Evolutionary conservation across 2,888 invertebrate genomes (phyloP), one percentile per base, ranked within the genome.

Genomic region (Oligia strigilis): DNA sequence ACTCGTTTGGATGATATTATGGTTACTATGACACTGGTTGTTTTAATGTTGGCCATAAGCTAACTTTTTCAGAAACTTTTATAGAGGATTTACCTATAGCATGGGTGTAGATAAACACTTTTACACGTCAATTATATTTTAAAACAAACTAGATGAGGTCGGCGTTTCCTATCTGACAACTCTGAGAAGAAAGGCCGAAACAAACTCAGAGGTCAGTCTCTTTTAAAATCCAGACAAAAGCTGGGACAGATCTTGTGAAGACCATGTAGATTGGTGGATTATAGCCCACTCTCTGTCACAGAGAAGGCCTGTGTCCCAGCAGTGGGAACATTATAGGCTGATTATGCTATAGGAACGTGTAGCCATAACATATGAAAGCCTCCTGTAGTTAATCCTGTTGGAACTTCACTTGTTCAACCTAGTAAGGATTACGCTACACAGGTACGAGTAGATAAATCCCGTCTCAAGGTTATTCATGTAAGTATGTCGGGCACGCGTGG

Each of bases 381-480:
- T 65, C 11, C 3, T 5, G 40, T 40, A 40, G 40, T 40, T 29
- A 40, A 82, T 82, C 60, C 70, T 65, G 64, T 17, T 62, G 40
- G 70, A 66, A 78, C 70, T 71, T 73, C 70, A 55, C 36, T 52
- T 46, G 23, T 73, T 64, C 17, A 40, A 60, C 70, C 72, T 79
- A 64, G 52, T 72, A 46, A 65, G 62, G 64, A 43, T 83, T 79
- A 75, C 60, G n/a, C 72, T 80, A 69, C 69, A 75, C 49, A 69
- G 64, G 79, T 46, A 72, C 64, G 40, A 49, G 70, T 75, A 75
- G 36, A 79, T 79, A 72, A 79, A 79, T 83, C 75, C 46, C 52
- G 69, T 62, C 80, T 75, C 65, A 83, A 75, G 83, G 80, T 65
- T 69, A 69, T 43, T 65, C 74, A 40, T 65, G 55, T 69, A 43